phyloP scores from a whole-genome alignment of 2,113 vertebrate genomes.

The Coryphaenoides rupestris region DNA sequence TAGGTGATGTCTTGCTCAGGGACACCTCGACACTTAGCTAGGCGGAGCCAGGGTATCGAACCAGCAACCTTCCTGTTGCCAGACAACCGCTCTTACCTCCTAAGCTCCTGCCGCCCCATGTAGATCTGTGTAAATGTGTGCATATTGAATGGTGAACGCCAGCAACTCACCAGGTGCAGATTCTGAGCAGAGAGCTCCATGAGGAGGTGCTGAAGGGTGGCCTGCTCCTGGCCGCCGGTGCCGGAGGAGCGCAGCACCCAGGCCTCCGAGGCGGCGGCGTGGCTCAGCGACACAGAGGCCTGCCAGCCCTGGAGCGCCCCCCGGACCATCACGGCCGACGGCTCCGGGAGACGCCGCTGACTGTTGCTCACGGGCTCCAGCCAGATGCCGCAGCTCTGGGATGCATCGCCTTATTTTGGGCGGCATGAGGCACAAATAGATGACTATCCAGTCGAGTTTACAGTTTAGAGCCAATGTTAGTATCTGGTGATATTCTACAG shows the following conservation, averaged over 20 bases:
- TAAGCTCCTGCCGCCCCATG: no score
- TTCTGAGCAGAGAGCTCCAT: constrained; percentile 58
- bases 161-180: constrained; percentile 77
- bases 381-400: constrained; percentile 69
- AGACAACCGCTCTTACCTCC: no score
- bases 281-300: constrained; percentile 39
- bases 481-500: no score
- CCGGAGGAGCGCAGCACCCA: constrained; percentile 75
- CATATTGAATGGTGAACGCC: not conserved
- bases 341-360: constrained; percentile 66
- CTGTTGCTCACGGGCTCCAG: constrained; percentile 78
- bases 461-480: no score
- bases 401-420: constrained; percentile 37
- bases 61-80: no score
- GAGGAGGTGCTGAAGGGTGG: constrained; percentile 71
- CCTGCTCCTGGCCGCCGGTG: constrained; percentile 15
- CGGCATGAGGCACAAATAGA: constrained; percentile 1
- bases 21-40: no score
- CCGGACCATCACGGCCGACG: constrained; percentile 74
- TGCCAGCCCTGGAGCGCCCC: constrained; percentile 71
- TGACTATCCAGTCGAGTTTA: not conserved
- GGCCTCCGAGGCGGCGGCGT: constrained; percentile 65
- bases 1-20: no score
- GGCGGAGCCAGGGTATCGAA: no score
- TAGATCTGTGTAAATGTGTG: not conserved